These are phyloP conservation scores for Philotrypesis tridentata DNA, from an alignment of 1,140 invertebrate genomes.

Conservation along the genomic window DNA sequence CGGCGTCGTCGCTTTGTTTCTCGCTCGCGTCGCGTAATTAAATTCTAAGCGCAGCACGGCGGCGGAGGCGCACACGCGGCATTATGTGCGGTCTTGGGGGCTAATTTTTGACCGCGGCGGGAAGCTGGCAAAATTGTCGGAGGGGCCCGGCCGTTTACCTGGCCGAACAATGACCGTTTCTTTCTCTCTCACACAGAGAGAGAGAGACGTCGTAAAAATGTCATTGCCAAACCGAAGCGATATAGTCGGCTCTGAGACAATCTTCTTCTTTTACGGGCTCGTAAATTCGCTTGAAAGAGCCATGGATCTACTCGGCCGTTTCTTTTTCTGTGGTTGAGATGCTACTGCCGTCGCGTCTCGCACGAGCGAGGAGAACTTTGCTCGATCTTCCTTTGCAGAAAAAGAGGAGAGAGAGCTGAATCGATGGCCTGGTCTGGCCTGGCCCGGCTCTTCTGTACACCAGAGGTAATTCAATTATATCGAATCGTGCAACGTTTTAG, in stretches of 20 bases:
- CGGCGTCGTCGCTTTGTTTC: neutral
- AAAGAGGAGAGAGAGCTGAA: constrained; percentile 35
- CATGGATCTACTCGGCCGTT: constrained; percentile 52
- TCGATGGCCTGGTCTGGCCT: constrained; percentile 5
- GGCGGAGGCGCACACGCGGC: too few relatives aligned
- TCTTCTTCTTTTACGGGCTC: constrained; percentile 63
- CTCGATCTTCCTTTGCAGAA: constrained; percentile 52
- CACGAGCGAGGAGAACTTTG: constrained; percentile 26
- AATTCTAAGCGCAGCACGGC: neutral
- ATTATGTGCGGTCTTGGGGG: neutral
- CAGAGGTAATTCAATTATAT: constrained; percentile 25
- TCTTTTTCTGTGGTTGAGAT: constrained; percentile 23
- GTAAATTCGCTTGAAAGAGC: constrained; percentile 65
- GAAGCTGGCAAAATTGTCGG: neutral
- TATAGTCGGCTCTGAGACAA: constrained; percentile 51
- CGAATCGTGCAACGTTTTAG: neutral
- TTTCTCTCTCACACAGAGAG: neutral
- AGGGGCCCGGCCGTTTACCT: neutral
- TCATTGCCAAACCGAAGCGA: constrained; percentile 62
- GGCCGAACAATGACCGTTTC: neutral
- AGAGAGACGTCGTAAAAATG: constrained; percentile 63
- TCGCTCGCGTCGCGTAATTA: neutral
- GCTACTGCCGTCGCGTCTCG: constrained; percentile 27
- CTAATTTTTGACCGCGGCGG: neutral
- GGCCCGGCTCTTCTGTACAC: too few relatives aligned